These are phyloP conservation scores for Drosophila pullipes DNA, from an alignment of 2,888 invertebrate species.

Conservation along the genomic window DNA sequence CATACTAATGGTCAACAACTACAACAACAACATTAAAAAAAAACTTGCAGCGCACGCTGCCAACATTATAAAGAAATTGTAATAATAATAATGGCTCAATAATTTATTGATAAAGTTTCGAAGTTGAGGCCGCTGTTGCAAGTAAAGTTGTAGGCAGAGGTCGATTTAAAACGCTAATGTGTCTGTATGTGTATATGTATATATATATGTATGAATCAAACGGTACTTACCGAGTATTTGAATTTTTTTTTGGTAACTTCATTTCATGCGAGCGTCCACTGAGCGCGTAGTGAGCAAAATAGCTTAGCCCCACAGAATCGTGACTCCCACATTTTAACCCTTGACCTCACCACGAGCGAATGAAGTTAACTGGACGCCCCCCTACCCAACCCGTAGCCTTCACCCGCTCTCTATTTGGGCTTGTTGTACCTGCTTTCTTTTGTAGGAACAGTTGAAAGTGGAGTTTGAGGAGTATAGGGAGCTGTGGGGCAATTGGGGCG, in stretches of 20 bases:
- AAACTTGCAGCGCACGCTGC: constrained; percentile 70
- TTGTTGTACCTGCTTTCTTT: constrained; percentile 69
- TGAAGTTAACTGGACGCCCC: constrained; percentile 64
- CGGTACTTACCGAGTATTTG: constrained; percentile 72
- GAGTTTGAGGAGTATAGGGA: background rate
- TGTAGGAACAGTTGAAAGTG: constrained; percentile 13
- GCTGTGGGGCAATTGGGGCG: constrained; percentile 16
- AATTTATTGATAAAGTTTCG: constrained; percentile 80
- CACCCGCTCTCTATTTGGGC: constrained; percentile 47
- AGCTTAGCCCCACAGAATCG: constrained; percentile 77
- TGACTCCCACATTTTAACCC: constrained; percentile 85
- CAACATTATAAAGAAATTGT: constrained; percentile 82
- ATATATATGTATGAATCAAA: constrained; percentile 52
- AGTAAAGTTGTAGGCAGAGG: constrained; percentile 66
- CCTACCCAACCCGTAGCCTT: background rate
- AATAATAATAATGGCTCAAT: constrained; percentile 82
- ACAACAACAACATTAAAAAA: constrained; percentile 29
- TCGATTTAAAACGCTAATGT: constrained; percentile 63
- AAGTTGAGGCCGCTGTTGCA: constrained; percentile 36
- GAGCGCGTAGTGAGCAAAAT: constrained; percentile 66
- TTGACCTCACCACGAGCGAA: constrained; percentile 83
- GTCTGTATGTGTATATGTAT: constrained; percentile 32
- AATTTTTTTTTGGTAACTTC: constrained; percentile 75
- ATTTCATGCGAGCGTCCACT: constrained; percentile 67
- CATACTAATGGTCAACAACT: constrained; percentile 75